phyloP scores from a whole-genome alignment of 2,113 vertebrate genomes.

The Oxygymnocypris stewartii region DNA sequence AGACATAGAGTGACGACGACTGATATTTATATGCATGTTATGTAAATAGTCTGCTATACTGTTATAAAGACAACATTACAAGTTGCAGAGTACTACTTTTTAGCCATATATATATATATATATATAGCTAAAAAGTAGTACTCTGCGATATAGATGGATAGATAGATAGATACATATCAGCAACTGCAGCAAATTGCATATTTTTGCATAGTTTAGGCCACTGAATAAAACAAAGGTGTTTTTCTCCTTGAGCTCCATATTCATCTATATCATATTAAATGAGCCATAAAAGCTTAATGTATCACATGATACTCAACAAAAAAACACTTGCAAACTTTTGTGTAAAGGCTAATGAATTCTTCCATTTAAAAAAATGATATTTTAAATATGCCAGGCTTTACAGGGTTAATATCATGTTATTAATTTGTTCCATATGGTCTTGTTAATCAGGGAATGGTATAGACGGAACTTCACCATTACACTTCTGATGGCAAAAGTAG shows the following conservation, averaged over 20 bases:
- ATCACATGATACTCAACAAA: too few species aligned
- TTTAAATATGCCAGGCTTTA: not conserved
- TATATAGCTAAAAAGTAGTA: too few species aligned
- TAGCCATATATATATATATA: not conserved
- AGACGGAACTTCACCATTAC: slow-evolving; percentile 89
- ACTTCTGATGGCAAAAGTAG: slow-evolving; percentile 86
- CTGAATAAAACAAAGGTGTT: not conserved
- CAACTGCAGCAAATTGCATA: not conserved
- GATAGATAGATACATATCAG: not conserved
- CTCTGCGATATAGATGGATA: too few species aligned
- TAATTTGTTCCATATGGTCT: not conserved
- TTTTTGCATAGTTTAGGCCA: not conserved
- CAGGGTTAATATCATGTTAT: not conserved
- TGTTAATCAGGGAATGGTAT: slow-evolving; percentile 87
- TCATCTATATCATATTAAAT: not conserved
- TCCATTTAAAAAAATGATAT: not conserved
- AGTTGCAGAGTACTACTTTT: not conserved
- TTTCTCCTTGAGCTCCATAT: not conserved
- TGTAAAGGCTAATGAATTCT: not conserved
- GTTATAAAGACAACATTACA: not conserved
- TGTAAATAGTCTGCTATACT: not conserved
- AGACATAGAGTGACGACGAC: not conserved
- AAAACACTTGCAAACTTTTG: not conserved
- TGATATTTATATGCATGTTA: not conserved
- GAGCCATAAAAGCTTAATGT: not conserved